These are phyloP conservation scores for Anoplopoma fimbria DNA, from an alignment of 2,113 vertebrate genomes.

Conservation along the genomic window DNA sequence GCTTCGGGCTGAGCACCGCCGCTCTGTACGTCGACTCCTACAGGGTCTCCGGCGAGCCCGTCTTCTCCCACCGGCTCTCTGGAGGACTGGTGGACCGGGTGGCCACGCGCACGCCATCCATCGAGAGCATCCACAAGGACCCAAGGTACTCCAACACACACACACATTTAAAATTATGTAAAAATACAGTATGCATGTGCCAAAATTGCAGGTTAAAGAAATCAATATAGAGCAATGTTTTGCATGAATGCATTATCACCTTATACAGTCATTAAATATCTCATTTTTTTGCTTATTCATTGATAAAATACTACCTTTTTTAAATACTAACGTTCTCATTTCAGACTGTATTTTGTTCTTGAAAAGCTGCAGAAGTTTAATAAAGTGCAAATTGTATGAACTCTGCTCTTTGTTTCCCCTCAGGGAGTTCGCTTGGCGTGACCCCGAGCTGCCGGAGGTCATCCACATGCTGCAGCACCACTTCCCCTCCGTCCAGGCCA, in stretches of 20 bases:
- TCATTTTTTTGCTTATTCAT: too few relatives aligned
- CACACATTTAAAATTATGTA: not conserved
- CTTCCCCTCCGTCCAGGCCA: constrained; percentile 97
- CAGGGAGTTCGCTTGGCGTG: constrained; percentile 92
- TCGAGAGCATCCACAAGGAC: constrained; percentile 98
- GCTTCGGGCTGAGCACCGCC: constrained; percentile 87
- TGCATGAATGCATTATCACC: too few relatives aligned
- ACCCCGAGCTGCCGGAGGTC: constrained; percentile 95
- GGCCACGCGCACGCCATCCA: constrained; percentile 91
- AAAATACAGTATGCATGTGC: not conserved
- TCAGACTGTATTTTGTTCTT: too few relatives aligned
- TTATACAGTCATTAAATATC: too few relatives aligned
- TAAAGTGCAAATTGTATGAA: not conserved
- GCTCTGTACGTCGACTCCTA: constrained; percentile 91
- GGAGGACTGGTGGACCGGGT: constrained; percentile 83
- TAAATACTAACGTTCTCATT: too few relatives aligned
- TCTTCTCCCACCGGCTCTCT: constrained; percentile 80
- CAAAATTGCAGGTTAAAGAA: too few relatives aligned
- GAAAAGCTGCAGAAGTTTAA: too few relatives aligned
- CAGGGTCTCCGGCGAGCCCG: constrained; percentile 84
- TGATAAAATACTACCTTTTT: too few relatives aligned
- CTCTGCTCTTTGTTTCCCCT: not conserved
- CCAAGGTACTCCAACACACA: constrained; percentile 84
- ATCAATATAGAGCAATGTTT: too few relatives aligned
- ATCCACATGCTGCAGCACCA: constrained; percentile 88